A percentile compares a stretch with the other conserved stretches of the same genome.
phyloP scores from a whole-genome alignment of 2,113 vertebrate genomes.

The Chauna torquata region DNA sequence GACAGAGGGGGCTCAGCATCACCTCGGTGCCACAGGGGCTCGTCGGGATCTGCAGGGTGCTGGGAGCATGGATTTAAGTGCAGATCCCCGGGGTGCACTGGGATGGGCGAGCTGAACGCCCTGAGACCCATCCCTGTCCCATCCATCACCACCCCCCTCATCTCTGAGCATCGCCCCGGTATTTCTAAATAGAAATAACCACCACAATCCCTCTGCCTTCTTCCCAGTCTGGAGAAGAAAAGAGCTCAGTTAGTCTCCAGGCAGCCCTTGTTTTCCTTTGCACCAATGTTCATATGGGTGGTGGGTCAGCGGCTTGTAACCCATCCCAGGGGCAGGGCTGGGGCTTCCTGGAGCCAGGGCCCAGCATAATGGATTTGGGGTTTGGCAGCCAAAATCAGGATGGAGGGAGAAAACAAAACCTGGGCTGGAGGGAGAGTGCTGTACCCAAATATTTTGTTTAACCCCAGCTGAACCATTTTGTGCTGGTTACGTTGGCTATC shows the following conservation, averaged over 20 bases:
- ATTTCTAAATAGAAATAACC: not conserved
- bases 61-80: rapidly evolving
- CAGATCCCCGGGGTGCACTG: rapidly evolving
- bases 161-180: rapidly evolving
- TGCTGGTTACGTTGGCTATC: rapidly evolving
- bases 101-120: not conserved
- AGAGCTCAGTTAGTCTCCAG: not conserved
- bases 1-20: not conserved
- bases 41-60: not conserved
- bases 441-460: too few species aligned
- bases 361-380: not conserved
- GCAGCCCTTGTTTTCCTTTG: not conserved
- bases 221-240: rapidly evolving
- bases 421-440: not conserved
- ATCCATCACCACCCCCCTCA: rapidly evolving
- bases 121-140: not conserved
- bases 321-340: not conserved
- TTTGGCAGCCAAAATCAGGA: not conserved
- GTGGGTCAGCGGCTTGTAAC: not conserved
- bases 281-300: not conserved
- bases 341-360: not conserved
- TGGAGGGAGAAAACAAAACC: not conserved
- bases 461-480: not conserved
- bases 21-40: rapidly evolving
- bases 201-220: rapidly evolving